A percentile compares a stretch with the other conserved stretches of the same genome.
Evolutionary conservation across 2,888 invertebrate species (phyloP).

Genomic region (Drosophila planitibia): DNA sequence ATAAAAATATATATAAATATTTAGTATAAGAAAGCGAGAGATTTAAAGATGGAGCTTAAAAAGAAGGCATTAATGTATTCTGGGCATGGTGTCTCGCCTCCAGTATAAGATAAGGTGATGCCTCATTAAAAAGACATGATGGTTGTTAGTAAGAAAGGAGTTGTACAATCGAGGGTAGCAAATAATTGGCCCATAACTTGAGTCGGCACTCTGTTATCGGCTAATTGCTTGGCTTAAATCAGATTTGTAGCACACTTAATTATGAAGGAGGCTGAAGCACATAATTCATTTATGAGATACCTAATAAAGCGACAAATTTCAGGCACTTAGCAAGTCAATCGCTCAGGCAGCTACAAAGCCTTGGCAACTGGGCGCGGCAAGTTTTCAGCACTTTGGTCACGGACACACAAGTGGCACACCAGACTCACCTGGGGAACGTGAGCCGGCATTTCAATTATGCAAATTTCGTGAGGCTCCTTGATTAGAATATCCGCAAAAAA

Average conservation of each 20-base stretch:
- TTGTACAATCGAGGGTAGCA: constrained; percentile 20
- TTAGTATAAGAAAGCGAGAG: neutral
- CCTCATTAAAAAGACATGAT: neutral
- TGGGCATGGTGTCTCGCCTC: neutral
- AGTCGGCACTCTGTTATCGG: constrained; percentile 49
- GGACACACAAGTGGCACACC: constrained; percentile 40
- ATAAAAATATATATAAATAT: neutral
- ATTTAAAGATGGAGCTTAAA: neutral
- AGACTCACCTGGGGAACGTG: constrained; percentile 58
- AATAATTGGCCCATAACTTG: constrained; percentile 60
- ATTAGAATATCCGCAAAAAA: constrained; percentile 76
- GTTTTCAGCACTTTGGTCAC: constrained; percentile 53
- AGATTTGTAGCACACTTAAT: constrained; percentile 71
- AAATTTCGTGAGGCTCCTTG: constrained; percentile 70
- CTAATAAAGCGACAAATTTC: constrained; percentile 80
- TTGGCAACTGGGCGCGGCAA: constrained; percentile 22
- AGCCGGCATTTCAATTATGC: constrained; percentile 77
- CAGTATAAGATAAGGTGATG: neutral
- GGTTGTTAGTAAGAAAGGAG: constrained; percentile 7
- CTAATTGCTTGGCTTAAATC: constrained; percentile 78
- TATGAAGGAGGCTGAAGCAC: constrained; percentile 52
- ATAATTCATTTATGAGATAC: constrained; percentile 75
- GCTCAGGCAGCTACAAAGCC: constrained; percentile 21
- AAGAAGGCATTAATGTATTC: neutral
- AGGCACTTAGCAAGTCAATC: constrained; percentile 77